Evolutionary conservation across 2,888 invertebrate genomes (phyloP), one percentile per base, ranked within the genome.

Genomic region (Agonum fuliginosum): DNA sequence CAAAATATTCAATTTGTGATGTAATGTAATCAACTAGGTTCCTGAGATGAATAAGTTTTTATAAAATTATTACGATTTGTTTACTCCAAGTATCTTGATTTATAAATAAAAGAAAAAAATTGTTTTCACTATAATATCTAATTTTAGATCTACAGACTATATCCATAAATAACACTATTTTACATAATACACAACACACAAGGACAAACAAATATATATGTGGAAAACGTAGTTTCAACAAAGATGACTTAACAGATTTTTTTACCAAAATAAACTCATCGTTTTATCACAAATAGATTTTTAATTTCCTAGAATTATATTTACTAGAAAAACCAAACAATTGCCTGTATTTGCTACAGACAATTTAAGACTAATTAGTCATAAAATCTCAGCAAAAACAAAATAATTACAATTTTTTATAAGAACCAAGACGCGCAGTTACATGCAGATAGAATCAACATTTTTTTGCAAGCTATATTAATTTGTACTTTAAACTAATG

Each of bases 321-420:
- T 19, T 3, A 3, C 8, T 12, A 48, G n/a, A 8, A 54, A 54
- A 54, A 54, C 20, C n/a, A 10, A 54, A 54, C 24, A 54, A 54
- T 54, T 22, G 12, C 24, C n/a, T 19, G 20, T 65, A 65, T 19
- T 20, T 65, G 34, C 34, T 34, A 65, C 24, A 10, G 10, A 10
- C 65, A 34, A 65, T 65, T 65, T 27, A 19, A n/a, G 19, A n/a
- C n/a, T 65, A 65, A 65, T 65, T 65, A 34, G 17, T 19, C 65
- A 34, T 65, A 65, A 37, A 30, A 48, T 48, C 20, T 20, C 20
- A 48, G 12, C n/a, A 37, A 37, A 37, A 37, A 37, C 37, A 6
- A n/a, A 10, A 37, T 37, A n/a, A 37, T 3, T 37, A n/a, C n/a
- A n/a, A n/a, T n/a, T n/a, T n/a, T n/a, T n/a, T n/a, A n/a, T n/a